phyloP scores from a whole-genome alignment of 2,888 invertebrate species.

The Drosophila niveifrons region DNA sequence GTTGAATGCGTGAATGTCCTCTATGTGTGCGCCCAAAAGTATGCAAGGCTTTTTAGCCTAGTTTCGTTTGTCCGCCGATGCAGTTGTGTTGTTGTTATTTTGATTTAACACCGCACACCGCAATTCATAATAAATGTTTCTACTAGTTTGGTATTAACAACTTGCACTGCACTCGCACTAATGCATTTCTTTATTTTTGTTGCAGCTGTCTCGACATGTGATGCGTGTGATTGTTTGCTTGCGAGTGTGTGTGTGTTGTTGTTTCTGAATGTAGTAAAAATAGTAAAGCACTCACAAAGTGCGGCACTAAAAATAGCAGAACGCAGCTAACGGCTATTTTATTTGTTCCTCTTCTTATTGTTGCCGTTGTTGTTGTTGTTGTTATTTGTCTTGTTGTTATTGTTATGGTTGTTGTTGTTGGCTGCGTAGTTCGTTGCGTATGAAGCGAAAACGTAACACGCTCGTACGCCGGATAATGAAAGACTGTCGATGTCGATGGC shows the following conservation, averaged over 20 bases:
- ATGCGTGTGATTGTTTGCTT: conserved; percentile 13
- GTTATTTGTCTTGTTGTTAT: conserved; percentile 22
- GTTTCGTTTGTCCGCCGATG: conserved; percentile 51
- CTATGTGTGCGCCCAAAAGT: conserved; percentile 64
- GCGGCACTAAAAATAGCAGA: conserved; percentile 70
- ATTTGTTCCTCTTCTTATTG: conserved; percentile 32
- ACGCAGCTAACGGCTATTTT: conserved; percentile 55
- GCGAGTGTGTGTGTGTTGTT: conserved; percentile 14
- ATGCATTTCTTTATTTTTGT: conserved; percentile 8
- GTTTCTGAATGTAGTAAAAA: conserved; percentile 58
- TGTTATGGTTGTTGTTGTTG: conserved; percentile 25
- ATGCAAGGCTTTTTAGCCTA: conserved; percentile 73
- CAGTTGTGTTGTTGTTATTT: conserved; percentile 18
- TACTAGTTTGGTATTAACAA: conserved; percentile 3
- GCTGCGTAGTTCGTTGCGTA: conserved; percentile 49
- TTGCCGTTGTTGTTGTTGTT: conserved; percentile 34
- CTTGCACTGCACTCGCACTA: background rate
- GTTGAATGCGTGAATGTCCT: conserved; percentile 20
- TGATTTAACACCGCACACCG: conserved; percentile 10
- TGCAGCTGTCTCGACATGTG: conserved; percentile 26
- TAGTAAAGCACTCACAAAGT: conserved; percentile 62
- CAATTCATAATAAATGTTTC: conserved; percentile 37
- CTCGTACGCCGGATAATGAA: conserved; percentile 71
- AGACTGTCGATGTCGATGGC: conserved; percentile 58
- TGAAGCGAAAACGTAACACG: conserved; percentile 64